These are phyloP conservation scores for Hemithea aestivaria DNA, from an alignment of 2,888 invertebrate species.

Conservation along the genomic window DNA sequence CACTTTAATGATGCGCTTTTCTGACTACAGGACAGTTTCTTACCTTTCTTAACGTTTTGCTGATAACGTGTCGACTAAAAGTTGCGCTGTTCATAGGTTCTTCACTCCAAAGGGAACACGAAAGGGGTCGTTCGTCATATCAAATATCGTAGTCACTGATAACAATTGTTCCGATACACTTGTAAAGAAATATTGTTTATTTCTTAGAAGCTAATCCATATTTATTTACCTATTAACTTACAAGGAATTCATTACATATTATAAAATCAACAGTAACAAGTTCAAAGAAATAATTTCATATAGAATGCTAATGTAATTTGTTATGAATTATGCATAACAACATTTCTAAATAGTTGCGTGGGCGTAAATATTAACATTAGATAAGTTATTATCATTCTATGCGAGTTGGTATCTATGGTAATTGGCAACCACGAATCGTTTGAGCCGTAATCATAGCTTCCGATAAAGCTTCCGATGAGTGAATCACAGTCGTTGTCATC, in stretches of 20 bases:
- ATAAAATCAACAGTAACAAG: slow-evolving; percentile 13
- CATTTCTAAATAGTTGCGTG: slow-evolving; percentile 8
- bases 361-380: neutral
- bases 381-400: slow-evolving; percentile 7
- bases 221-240: slow-evolving; percentile 5
- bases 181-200: neutral
- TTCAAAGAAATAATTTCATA: slow-evolving; percentile 13
- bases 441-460: slow-evolving; percentile 12
- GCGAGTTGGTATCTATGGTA: neutral
- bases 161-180: neutral
- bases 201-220: slow-evolving; percentile 7
- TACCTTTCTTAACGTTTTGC: too few relatives aligned
- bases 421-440: slow-evolving; percentile 1
- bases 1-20: too few relatives aligned
- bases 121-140: too few relatives aligned
- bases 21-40: too few relatives aligned
- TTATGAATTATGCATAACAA: slow-evolving; percentile 5
- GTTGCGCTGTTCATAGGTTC: too few relatives aligned
- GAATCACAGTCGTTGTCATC: slow-evolving; percentile 12
- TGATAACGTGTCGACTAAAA: too few relatives aligned
- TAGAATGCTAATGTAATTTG: slow-evolving; percentile 7
- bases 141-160: too few relatives aligned
- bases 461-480: slow-evolving; percentile 34
- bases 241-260: slow-evolving; percentile 3
- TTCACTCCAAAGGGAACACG: too few relatives aligned